Evolutionary conservation across 1,140 invertebrate species (phyloP).

Genomic region (Anoplolepis gracilipes): DNA sequence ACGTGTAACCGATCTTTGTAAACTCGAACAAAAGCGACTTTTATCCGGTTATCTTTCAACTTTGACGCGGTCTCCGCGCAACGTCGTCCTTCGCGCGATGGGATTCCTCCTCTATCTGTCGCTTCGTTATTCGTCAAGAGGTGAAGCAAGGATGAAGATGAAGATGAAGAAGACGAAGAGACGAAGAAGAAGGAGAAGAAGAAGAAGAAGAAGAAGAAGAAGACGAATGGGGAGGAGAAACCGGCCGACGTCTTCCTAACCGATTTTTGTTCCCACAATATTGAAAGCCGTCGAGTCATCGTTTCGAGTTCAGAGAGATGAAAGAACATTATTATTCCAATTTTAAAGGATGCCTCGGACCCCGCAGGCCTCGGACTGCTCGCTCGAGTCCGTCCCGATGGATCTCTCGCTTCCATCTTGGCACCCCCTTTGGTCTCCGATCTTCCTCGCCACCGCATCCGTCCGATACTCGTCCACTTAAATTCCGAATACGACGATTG

Average conservation of each 20-base stretch:
- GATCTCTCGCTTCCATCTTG: conserved; percentile 76
- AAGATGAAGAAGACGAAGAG: conserved; percentile 32
- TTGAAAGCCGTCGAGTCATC: conserved; percentile 85
- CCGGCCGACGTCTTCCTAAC: conserved; percentile 75
- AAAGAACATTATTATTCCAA: conserved; percentile 86
- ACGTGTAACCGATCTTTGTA: conserved; percentile 60
- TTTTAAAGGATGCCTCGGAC: conserved; percentile 82
- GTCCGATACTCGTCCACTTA: conserved; percentile 65
- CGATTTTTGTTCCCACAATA: conserved; percentile 85
- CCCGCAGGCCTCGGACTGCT: conserved; percentile 66
- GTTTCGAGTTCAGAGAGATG: conserved; percentile 82
- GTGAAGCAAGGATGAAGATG: conserved; percentile 59
- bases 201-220: conserved; percentile 41
- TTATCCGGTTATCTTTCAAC: conserved; percentile 61
- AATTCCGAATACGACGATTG: conserved; percentile 82
- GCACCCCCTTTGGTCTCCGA: conserved; percentile 65
- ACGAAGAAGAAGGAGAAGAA: conserved; percentile 15
- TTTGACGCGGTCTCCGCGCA: conserved; percentile 40
- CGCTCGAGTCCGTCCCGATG: conserved; percentile 70
- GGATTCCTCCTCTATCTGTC: conserved; percentile 58
- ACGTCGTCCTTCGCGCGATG: conserved; percentile 56
- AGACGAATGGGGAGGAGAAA: conserved; percentile 64
- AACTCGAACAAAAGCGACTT: conserved; percentile 62
- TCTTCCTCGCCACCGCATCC: conserved; percentile 58
- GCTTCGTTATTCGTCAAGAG: conserved; percentile 66